phyloP scores from a whole-genome alignment of 2,113 vertebrate species.

The Dolichotis patagonum region DNA sequence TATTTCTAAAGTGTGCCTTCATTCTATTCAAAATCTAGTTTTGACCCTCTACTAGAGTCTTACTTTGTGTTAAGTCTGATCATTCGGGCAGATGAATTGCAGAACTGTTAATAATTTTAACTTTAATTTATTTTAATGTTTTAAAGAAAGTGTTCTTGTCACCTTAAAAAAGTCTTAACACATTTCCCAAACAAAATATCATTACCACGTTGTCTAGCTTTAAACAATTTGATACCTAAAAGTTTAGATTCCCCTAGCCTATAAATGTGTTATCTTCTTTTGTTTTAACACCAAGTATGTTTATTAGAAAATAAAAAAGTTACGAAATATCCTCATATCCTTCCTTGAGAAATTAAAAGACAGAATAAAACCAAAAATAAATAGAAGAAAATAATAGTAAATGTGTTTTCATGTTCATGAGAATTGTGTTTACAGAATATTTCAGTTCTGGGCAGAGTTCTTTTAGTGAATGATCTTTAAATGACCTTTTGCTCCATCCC shows the following conservation, averaged over 20 bases:
- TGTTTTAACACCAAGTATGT: no score
- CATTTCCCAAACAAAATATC: not conserved
- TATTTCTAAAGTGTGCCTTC: not conserved
- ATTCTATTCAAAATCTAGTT: not conserved
- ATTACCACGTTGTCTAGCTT: not conserved
- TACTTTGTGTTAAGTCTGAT: not conserved
- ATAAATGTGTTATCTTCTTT: no score
- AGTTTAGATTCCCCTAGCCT: not conserved
- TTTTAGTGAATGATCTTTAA: not conserved
- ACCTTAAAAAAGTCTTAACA: not conserved
- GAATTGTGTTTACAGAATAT: not conserved
- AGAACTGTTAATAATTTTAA: not conserved
- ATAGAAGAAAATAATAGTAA: no score
- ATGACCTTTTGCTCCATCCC: not conserved
- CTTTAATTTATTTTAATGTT: no score
- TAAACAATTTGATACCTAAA: not conserved
- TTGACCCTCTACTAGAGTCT: not conserved
- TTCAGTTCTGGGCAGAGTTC: not conserved
- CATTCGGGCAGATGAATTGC: not conserved
- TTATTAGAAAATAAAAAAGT: no score
- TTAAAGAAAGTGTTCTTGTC: not conserved
- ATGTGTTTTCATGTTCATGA: not conserved
- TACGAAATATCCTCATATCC: no score
- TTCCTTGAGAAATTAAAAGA: no score
- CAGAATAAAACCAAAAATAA: no score